Evolutionary conservation across 23 tunicate species (phyloP).

Genomic region (Aplidium turbinatum): DNA sequence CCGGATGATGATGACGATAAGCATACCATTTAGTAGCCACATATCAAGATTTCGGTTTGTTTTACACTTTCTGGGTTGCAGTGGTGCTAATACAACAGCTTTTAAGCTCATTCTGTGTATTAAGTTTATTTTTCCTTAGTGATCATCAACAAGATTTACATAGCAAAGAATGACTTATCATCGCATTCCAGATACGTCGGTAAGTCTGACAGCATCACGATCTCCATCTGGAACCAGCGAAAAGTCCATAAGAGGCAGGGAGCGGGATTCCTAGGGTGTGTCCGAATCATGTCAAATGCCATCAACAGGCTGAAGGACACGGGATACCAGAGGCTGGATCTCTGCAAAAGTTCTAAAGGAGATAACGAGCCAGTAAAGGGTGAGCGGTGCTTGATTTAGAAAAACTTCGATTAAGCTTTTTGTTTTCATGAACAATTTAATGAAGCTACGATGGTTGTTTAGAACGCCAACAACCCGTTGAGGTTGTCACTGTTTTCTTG

Average conservation of each 20-base stretch:
- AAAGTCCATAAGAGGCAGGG: slow-evolving; percentile 84
- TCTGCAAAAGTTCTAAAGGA: slow-evolving; percentile 53
- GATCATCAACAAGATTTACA: too few relatives aligned
- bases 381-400: neutral
- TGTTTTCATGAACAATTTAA: neutral
- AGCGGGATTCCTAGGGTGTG: slow-evolving; percentile 90
- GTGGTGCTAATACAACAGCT: too few relatives aligned
- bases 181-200: slow-evolving; percentile 82
- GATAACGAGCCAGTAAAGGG: slow-evolving; percentile 87
- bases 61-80: too few relatives aligned
- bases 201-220: slow-evolving; percentile 89
- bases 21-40: too few relatives aligned
- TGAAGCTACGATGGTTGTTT: neutral
- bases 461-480: too few relatives aligned
- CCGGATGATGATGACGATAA: too few relatives aligned
- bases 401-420: neutral
- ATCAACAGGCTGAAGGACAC: slow-evolving; percentile 90
- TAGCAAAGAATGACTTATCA: too few relatives aligned
- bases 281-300: slow-evolving; percentile 82
- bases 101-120: too few relatives aligned
- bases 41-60: too few relatives aligned
- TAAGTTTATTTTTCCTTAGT: too few relatives aligned
- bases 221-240: slow-evolving; percentile 91
- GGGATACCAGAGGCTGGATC: slow-evolving; percentile 85
- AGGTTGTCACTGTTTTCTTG: too few relatives aligned